Evolutionary conservation across 2,113 vertebrate species (phyloP).

Genomic region (Sisor rabdophorus): DNA sequence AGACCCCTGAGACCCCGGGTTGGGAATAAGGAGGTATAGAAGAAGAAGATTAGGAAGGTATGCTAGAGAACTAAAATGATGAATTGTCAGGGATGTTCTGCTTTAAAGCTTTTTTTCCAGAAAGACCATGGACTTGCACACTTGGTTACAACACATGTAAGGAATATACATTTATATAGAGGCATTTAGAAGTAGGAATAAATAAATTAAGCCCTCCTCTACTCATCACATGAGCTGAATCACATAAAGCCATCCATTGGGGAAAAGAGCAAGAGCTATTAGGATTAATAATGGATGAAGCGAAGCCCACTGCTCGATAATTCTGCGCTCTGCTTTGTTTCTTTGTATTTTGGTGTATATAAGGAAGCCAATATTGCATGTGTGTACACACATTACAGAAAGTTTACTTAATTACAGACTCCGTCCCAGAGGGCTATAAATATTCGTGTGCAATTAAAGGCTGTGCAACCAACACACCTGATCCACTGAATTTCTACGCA

Average conservation of each 20-base stretch:
- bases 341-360: background rate
- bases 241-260: background rate
- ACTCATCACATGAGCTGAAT: conserved; percentile 24
- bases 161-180: background rate
- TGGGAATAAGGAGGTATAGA: no score
- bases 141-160: background rate
- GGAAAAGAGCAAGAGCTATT: conserved; percentile 21
- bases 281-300: conserved; percentile 49
- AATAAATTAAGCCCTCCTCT: conserved; percentile 2
- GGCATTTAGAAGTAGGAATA: background rate
- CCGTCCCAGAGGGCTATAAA: conserved; percentile 28
- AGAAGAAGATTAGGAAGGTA: no score
- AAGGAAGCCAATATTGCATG: background rate
- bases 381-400: conserved; percentile 18
- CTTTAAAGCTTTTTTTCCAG: background rate
- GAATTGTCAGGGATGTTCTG: background rate
- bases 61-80: no score
- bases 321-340: conserved; percentile 3
- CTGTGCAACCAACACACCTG: conserved; percentile 9
- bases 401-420: conserved; percentile 22
- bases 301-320: conserved; percentile 31
- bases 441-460: conserved; percentile 11
- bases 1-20: no score
- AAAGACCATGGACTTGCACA: background rate
- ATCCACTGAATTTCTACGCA: conserved; percentile 31